Evolutionary conservation across 2,888 invertebrate species (phyloP).

Genomic region (Unio pictorum): DNA sequence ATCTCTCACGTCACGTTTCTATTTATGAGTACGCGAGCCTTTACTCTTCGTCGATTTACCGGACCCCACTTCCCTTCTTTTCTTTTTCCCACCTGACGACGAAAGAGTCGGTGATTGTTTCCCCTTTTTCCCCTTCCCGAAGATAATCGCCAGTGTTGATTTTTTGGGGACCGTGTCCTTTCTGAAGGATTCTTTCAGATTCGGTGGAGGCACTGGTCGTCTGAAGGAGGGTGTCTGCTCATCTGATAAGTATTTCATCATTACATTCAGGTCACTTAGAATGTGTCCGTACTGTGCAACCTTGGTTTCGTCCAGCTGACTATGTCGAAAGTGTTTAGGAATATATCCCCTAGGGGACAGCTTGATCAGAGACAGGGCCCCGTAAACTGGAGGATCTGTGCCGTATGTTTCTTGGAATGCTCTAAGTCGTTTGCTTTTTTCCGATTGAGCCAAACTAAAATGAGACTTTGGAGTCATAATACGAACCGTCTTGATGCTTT

Average conservation of each 20-base stretch:
- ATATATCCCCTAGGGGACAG: conserved; percentile 34
- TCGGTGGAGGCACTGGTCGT: conserved; percentile 41
- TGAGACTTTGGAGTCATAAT: conserved; percentile 23
- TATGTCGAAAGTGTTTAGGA: conserved; percentile 45
- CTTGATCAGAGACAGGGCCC: conserved; percentile 44
- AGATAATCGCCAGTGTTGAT: conserved; percentile 53
- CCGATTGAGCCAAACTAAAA: conserved; percentile 6
- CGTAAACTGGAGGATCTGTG: conserved; percentile 2
- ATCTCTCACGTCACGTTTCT: no score
- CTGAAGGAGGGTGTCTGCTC: conserved; percentile 58
- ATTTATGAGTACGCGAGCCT: no score
- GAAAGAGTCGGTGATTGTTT: conserved; percentile 20
- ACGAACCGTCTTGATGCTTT: conserved; percentile 18
- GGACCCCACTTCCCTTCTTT: conserved; percentile 7
- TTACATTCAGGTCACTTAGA: conserved; percentile 36
- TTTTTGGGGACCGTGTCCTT: conserved; percentile 27
- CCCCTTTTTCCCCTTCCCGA: conserved; percentile 43
- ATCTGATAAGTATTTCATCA: conserved; percentile 53
- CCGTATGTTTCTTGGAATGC: not conserved
- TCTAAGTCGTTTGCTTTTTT: not conserved
- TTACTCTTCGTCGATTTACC: not conserved
- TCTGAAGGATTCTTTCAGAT: conserved; percentile 22
- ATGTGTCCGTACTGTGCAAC: conserved; percentile 35
- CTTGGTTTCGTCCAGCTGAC: conserved; percentile 47
- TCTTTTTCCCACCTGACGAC: conserved; percentile 14